These are phyloP conservation scores for Phyllostomus discolor DNA, from an alignment of 2,113 vertebrate genomes.

Conservation along the genomic window DNA sequence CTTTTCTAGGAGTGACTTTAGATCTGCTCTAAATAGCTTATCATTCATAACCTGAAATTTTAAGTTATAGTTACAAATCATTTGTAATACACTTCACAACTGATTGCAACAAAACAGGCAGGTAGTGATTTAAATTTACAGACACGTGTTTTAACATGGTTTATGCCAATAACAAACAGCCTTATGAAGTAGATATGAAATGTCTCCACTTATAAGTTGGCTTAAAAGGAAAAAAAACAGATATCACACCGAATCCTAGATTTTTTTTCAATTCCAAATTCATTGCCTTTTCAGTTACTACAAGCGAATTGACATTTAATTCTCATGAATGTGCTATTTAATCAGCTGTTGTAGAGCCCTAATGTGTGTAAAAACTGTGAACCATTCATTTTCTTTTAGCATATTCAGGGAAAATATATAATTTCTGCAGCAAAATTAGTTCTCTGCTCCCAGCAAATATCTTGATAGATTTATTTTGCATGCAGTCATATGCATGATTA, in stretches of 20 bases:
- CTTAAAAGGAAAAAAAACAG: not conserved
- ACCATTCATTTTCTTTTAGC: not conserved
- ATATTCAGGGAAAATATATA: constrained; percentile 5
- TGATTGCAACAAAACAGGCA: constrained; percentile 4
- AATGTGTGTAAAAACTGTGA: not conserved
- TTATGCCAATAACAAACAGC: not conserved
- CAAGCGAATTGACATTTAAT: not conserved
- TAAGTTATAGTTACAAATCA: not conserved
- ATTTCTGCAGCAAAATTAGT: constrained; percentile 17
- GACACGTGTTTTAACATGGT: not conserved
- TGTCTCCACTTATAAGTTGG: not conserved
- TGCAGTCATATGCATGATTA: not conserved
- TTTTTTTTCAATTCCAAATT: constrained; percentile 17
- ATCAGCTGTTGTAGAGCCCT: not conserved
- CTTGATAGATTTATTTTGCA: constrained; percentile 6
- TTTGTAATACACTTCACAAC: not conserved
- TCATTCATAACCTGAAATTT: constrained; percentile 8
- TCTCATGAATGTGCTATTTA: not conserved
- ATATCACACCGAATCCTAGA: not conserved
- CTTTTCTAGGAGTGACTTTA: not conserved
- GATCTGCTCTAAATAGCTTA: not conserved
- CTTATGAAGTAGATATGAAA: not conserved
- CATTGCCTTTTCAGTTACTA: not conserved
- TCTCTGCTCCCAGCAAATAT: constrained; percentile 22
- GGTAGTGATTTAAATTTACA: not conserved